A percentile compares a stretch with the other conserved stretches of the same genome.
Conservation (phyloP, 2,888 invertebrate species). For the Priocnemis perturbator region DNA sequence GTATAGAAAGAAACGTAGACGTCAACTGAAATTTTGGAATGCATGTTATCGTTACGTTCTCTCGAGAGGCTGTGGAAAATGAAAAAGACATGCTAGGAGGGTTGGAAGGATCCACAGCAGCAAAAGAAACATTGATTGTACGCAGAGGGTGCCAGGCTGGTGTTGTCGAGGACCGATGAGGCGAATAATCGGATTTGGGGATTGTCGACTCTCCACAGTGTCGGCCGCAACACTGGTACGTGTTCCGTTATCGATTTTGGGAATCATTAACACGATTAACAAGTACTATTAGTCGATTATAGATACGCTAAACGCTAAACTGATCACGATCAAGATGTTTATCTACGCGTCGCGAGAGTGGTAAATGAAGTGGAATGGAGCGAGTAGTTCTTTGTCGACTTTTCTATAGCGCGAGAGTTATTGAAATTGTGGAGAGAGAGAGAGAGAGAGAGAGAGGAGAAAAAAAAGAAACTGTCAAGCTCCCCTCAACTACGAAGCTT, state of each 20-base stretch:
- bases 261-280: slow-evolving; percentile 55
- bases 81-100: slow-evolving; percentile 15
- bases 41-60: not conserved
- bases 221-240: slow-evolving; percentile 54
- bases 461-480: too few relatives aligned
- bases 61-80: slow-evolving; percentile 10
- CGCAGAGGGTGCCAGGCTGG: slow-evolving; percentile 43
- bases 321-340: not conserved
- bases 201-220: slow-evolving; percentile 66
- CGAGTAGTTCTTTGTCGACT: too few relatives aligned
- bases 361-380: too few relatives aligned
- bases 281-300: not conserved
- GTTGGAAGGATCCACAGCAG: slow-evolving; percentile 30
- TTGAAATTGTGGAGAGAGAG: too few relatives aligned
- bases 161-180: slow-evolving; percentile 60
- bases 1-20: too few relatives aligned
- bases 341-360: too few relatives aligned
- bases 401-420: too few relatives aligned
- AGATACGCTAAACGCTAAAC: slow-evolving; percentile 12
- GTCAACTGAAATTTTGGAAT: slow-evolving; percentile 36
- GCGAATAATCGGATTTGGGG: slow-evolving; percentile 73
- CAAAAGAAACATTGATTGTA: slow-evolving; percentile 56
- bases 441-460: too few relatives aligned
- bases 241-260: slow-evolving; percentile 48
- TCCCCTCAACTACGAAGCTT: not conserved